Base-by-base conservation (phyloP, 2,797 vertebrate species). In the Liparis tanakae region DNA sequence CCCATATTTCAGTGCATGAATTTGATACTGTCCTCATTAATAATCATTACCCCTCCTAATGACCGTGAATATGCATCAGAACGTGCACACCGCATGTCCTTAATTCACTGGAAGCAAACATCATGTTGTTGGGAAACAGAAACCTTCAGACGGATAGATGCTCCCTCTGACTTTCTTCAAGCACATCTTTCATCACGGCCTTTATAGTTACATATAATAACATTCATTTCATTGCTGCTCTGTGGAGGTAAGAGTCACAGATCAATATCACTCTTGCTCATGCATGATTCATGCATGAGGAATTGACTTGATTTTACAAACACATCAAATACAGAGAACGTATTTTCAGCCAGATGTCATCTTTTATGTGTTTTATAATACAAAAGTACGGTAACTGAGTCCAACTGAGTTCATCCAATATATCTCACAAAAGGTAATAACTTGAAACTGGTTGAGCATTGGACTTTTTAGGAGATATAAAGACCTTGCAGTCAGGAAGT, bases 11-110 rank as follows among this genome's bases (percentile, higher is more conserved):
- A 88, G 54, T 0, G 5, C 44, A 53, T 72, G 44, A 78, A 78
- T 84, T 81, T 78, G 54, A 79, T 71, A 61, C 76, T 48, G 70
- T 74, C 66, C 74, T 89, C 89, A 88, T 93, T 88, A 88, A 91
- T 91, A 89, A 89, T 87, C 80, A 25, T 89, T 89, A 86, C 51
- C 74, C 57, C 34, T 57, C 84, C 70, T 90, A 91, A 93, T 83
- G 86, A 85, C 87, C 77, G 33, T 59, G 74, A 64, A 78, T 78
- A 74, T 76, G 77, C 71, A 79, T 67, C 43, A 41, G 54, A 79
- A 70, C 51, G 59, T 67, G 77, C 4, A 3, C 43, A 12, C 54
- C 4, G 17, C 43, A n/a, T 83, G 78, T 79, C 71, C 74, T 66
- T 48, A 77, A 81, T 83, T 81, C 66, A 76, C 68, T 84, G 81